phyloP scores from a whole-genome alignment of 2,888 invertebrate genomes.

The Byasa hedistus region DNA sequence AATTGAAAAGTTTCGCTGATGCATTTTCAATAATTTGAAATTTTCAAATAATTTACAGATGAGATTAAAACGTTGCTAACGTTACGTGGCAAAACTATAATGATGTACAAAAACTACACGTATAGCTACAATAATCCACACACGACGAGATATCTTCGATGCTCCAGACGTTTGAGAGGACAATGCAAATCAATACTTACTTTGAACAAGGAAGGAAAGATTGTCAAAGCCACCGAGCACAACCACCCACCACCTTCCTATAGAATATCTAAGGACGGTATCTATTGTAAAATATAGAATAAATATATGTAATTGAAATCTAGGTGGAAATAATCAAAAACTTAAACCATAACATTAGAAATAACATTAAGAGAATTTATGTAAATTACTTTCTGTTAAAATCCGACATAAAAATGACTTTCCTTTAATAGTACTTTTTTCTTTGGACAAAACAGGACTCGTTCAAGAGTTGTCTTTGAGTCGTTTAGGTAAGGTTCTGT shows the following conservation, averaged over 20 bases:
- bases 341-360: too few species aligned
- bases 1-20: too few species aligned
- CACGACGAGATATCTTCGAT: background rate
- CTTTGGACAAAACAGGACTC: too few species aligned
- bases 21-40: too few species aligned
- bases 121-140: constrained; percentile 34
- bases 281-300: background rate
- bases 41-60: background rate
- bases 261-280: constrained; percentile 25
- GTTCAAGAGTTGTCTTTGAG: too few species aligned
- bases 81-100: constrained; percentile 28
- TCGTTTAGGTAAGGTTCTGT: too few species aligned
- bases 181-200: background rate
- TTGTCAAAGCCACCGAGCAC: constrained; percentile 33
- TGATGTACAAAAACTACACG: constrained; percentile 38
- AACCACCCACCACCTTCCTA: constrained; percentile 46
- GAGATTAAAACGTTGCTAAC: constrained; percentile 16
- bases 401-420: too few species aligned
- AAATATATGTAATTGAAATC: background rate
- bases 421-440: too few species aligned
- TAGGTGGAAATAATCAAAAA: too few species aligned
- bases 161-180: background rate
- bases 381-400: too few species aligned
- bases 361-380: too few species aligned
- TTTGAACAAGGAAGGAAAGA: background rate